phyloP scores from a whole-genome alignment of 2,888 invertebrate genomes.

The Athrips mouffetella region DNA sequence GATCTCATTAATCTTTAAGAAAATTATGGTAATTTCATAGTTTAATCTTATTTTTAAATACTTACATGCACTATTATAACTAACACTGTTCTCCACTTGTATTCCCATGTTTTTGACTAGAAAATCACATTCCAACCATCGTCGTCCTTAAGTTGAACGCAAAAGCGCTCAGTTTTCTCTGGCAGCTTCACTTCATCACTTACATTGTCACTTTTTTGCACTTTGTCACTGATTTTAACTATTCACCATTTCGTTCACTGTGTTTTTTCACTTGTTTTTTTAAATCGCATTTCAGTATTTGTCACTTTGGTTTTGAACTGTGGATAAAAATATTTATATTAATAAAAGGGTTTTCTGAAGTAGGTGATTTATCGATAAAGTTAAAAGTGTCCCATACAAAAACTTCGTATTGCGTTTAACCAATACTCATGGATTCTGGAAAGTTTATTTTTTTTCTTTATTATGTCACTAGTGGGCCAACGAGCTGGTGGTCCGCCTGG shows the following conservation, averaged over 20 bases:
- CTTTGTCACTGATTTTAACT: neutral
- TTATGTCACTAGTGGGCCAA: no score
- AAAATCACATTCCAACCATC: conserved; percentile 30
- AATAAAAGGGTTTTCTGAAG: neutral
- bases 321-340: neutral
- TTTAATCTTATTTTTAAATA: conserved; percentile 25
- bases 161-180: conserved; percentile 4
- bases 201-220: conserved; percentile 9
- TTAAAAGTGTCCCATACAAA: no score
- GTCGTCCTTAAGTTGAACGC: conserved; percentile 9
- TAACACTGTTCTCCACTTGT: conserved; percentile 69
- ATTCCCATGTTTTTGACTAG: conserved; percentile 63
- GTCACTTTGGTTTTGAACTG: conserved; percentile 23
- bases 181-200: conserved; percentile 19
- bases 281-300: conserved; percentile 11
- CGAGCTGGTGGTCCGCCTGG: no score
- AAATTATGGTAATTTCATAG: neutral
- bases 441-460: no score
- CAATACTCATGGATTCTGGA: no score
- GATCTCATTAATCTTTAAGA: no score
- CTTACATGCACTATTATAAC: conserved; percentile 71
- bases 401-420: no score
- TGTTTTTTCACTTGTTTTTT: conserved; percentile 1
- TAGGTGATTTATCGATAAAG: no score
- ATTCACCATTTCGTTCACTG: neutral